Percentiles rank a stretch among this genome's conserved stretches.
Conservation (phyloP, 2,888 invertebrate species). For the Augiades crinisus region DNA sequence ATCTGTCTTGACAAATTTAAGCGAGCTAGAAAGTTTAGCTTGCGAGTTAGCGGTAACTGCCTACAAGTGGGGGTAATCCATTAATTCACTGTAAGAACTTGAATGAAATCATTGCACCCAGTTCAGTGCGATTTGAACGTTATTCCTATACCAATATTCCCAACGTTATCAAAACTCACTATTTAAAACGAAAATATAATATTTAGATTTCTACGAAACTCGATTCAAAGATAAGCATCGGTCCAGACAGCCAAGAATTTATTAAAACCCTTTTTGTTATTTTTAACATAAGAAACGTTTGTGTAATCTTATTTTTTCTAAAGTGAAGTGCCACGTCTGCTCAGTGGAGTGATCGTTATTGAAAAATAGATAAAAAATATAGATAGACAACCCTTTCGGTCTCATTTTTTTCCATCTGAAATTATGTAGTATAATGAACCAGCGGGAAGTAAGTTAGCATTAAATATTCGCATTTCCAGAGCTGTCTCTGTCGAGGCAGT, state of each 20-base stretch:
- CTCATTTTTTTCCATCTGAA: constrained; percentile 62
- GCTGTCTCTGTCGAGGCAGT: constrained; percentile 79
- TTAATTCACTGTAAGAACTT: constrained; percentile 69
- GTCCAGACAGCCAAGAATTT: constrained; percentile 3
- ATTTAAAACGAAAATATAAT: constrained; percentile 18
- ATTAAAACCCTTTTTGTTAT: constrained; percentile 1
- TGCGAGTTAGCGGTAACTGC: constrained; percentile 54
- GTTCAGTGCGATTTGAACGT: constrained; percentile 42
- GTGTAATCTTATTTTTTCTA: constrained; percentile 8
- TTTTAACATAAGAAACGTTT: constrained; percentile 11
- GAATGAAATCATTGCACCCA: constrained; percentile 66
- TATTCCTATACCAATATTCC: constrained; percentile 31
- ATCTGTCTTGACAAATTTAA: constrained; percentile 70
- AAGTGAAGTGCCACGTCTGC: constrained; percentile 17
- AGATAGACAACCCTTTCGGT: constrained; percentile 54
- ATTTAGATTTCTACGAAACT: constrained; percentile 11
- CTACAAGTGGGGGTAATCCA: constrained; percentile 60
- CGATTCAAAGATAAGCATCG: constrained; percentile 5
- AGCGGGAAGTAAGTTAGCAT: constrained; percentile 77
- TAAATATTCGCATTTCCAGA: constrained; percentile 78
- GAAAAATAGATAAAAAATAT: constrained; percentile 27
- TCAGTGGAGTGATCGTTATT: constrained; percentile 21
- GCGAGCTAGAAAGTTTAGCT: constrained; percentile 69
- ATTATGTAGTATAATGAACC: constrained; percentile 80
- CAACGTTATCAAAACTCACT: constrained; percentile 17